Base-by-base conservation (phyloP, 2,797 vertebrate genomes). In the Chelon auratus region DNA sequence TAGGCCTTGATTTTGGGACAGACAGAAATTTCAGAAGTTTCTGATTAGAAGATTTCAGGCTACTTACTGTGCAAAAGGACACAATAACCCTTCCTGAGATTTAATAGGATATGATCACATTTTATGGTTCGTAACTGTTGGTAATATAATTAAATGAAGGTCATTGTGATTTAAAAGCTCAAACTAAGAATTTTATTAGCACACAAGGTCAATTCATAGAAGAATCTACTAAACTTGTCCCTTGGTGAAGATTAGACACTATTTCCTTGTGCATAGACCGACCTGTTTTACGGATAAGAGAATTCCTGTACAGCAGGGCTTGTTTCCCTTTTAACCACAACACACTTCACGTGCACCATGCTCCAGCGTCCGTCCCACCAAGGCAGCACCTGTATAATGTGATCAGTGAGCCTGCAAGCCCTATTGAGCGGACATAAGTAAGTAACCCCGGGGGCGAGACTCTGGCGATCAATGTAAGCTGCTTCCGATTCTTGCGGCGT, bases 381-480 rank as follows among this genome's bases (percentile, higher is more conserved):
- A 80, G 42, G 37, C 67, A 57, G 43, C n/a, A 1, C 40, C 69
- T 75, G 53, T 82, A 33, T 81, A 71, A 86, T 74, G 62, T 64
- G 78, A 84, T 66, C 50, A 57, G 67, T 36, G 54, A 75, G 70
- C 60, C 26, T 51, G 18, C 50, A 17, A 53, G 66, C 58, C 53
- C 68, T 75, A 84, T 84, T 20, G 78, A 88, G 74, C 50, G 15
- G 52, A 64, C 78, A 54, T 14, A 4, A 68, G 36, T 51, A 72
- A 66, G 55, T 47, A 59, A 63, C 54, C 78, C 75, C 60, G 0
- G 5, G 22, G 75, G 75, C 77, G 73, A 59, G 50, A 37, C 55
- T 69, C 62, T 43, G 48, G 53, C 43, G 63, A 91, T 92, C 90
- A 85, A 88, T 91, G 62, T 7, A 5, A 54, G 72, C 65, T 37